These are phyloP conservation scores for Leucozona laternaria DNA, from an alignment of 2,888 invertebrate genomes.

Conservation along the genomic window DNA sequence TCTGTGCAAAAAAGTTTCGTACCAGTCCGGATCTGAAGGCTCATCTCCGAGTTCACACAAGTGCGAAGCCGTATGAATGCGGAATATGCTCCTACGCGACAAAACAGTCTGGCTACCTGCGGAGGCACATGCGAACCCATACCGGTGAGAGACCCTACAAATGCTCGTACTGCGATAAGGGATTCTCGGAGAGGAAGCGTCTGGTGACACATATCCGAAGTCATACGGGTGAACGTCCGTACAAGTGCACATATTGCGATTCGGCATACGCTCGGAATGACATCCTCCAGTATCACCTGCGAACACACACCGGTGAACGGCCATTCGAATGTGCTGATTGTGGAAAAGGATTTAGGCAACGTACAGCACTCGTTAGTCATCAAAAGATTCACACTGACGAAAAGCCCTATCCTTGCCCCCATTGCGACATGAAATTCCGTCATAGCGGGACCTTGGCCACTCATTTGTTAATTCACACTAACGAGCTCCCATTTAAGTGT, in stretches of 20 bases:
- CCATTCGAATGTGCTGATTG: slow-evolving; percentile 62
- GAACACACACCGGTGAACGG: slow-evolving; percentile 68
- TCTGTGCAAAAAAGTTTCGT: slow-evolving; percentile 63
- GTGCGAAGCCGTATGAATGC: slow-evolving; percentile 67
- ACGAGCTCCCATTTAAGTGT: slow-evolving; percentile 68
- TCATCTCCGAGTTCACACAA: slow-evolving; percentile 64
- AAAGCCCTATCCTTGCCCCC: slow-evolving; percentile 66
- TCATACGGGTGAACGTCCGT: slow-evolving; percentile 68
- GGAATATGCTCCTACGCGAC: slow-evolving; percentile 68
- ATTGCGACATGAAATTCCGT: slow-evolving; percentile 65
- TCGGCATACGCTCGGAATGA: slow-evolving; percentile 65
- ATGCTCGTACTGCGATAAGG: slow-evolving; percentile 60
- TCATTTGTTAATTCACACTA: slow-evolving; percentile 64
- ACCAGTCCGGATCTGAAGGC: slow-evolving; percentile 59
- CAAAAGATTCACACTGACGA: slow-evolving; percentile 66
- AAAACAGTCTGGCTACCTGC: slow-evolving; percentile 65
- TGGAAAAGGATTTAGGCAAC: slow-evolving; percentile 65
- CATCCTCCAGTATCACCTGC: slow-evolving; percentile 65
- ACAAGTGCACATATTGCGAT: slow-evolving; percentile 66
- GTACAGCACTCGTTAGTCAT: slow-evolving; percentile 54
- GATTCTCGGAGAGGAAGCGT: slow-evolving; percentile 62
- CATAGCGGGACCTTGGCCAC: slow-evolving; percentile 67
- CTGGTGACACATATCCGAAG: slow-evolving; percentile 63
- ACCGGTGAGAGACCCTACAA: slow-evolving; percentile 67
- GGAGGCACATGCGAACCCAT: slow-evolving; percentile 69